phyloP scores from a whole-genome alignment of 2,888 invertebrate species.

The Mellilla xanthometata region DNA sequence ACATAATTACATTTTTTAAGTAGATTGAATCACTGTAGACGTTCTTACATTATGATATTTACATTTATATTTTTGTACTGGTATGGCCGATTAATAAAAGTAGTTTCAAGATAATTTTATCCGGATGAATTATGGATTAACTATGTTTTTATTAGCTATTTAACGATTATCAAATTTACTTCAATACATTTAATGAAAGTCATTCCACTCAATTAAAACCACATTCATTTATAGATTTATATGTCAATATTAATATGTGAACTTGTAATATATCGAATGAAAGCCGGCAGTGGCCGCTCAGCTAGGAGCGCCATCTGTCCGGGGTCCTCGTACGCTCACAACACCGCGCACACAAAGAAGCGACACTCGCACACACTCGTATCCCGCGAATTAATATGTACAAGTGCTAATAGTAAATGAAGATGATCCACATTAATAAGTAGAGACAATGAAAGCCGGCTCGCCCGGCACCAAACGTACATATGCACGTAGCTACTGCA shows the following conservation, averaged over 20 bases:
- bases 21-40: conserved; percentile 71
- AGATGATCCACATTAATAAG: conserved; percentile 25
- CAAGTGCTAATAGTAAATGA: conserved; percentile 44
- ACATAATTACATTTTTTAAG: conserved; percentile 72
- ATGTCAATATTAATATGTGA: too few species aligned
- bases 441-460: conserved; percentile 21
- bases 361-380: conserved; percentile 34
- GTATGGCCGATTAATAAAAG: conserved; percentile 63
- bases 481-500: conserved; percentile 37
- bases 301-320: neutral
- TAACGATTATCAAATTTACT: conserved; percentile 15
- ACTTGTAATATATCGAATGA: neutral
- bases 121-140: conserved; percentile 56
- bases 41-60: conserved; percentile 65
- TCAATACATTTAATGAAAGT: too few species aligned
- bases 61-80: conserved; percentile 75
- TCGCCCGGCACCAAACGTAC: conserved; percentile 24
- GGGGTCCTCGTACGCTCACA: neutral
- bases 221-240: too few species aligned
- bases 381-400: conserved; percentile 31
- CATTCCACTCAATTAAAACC: too few species aligned
- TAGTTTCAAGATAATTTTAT: conserved; percentile 54
- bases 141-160: conserved; percentile 23
- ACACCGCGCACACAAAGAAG: conserved; percentile 35
- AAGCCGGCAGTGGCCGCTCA: too few species aligned